Percentiles rank a stretch among this genome's conserved stretches.
Evolutionary conservation across 2,797 vertebrate genomes (phyloP).

Genomic region (Clarias laeviceps): DNA sequence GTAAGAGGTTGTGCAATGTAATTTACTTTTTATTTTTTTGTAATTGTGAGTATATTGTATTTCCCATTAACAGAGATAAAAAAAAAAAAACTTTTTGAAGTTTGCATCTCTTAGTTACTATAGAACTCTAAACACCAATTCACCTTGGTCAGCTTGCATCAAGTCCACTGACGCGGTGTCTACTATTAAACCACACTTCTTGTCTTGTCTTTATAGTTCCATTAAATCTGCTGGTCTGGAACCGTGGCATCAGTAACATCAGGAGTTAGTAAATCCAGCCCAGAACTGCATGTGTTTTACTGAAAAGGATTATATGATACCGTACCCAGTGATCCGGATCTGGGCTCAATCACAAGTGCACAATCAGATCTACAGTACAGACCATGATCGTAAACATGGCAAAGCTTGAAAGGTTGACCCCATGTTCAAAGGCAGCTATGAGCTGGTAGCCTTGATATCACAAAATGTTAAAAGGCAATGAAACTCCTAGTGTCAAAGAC

Average conservation of each 20-base stretch:
- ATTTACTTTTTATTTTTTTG: background rate
- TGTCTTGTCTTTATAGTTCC: conserved; percentile 28
- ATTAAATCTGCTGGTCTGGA: conserved; percentile 31
- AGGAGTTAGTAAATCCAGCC: conserved; percentile 22
- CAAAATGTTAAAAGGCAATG: background rate
- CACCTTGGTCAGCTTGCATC: background rate
- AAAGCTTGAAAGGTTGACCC: conserved; percentile 46
- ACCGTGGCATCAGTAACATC: background rate
- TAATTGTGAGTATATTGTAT: background rate
- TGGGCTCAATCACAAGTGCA: conserved; percentile 30
- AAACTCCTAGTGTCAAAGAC: background rate
- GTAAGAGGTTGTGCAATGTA: background rate
- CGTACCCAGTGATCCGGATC: conserved; percentile 34
- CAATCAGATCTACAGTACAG: conserved; percentile 44
- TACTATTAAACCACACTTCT: conserved; percentile 14
- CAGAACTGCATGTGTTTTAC: conserved; percentile 13
- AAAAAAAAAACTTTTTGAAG: background rate
- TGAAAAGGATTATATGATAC: conserved; percentile 14
- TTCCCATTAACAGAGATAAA: background rate
- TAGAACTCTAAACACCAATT: background rate
- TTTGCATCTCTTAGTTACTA: background rate
- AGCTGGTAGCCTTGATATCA: conserved; percentile 16
- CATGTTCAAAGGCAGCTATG: conserved; percentile 37
- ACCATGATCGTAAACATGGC: conserved; percentile 40
- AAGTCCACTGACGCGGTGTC: background rate